phyloP scores from a whole-genome alignment of 2,888 invertebrate genomes.

The Drosophila niveifrons region DNA sequence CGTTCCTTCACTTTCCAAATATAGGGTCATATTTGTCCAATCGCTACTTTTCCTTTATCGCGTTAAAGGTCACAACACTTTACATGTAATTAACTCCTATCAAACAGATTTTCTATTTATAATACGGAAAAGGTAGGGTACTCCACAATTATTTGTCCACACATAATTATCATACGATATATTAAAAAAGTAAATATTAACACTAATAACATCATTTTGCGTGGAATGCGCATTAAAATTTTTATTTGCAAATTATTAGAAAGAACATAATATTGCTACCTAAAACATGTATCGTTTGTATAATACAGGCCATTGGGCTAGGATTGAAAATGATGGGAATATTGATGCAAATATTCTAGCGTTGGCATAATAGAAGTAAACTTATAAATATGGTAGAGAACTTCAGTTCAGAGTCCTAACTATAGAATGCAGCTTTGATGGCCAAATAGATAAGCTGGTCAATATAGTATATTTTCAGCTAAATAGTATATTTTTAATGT shows the following conservation, averaged over 20 bases:
- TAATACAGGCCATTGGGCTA: slow-evolving; percentile 86
- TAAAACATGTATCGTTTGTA: slow-evolving; percentile 81
- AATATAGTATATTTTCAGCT: no score
- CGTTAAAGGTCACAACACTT: neutral
- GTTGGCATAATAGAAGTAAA: no score
- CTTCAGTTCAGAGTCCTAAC: no score
- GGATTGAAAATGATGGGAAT: slow-evolving; percentile 85
- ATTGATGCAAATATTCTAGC: slow-evolving; percentile 84
- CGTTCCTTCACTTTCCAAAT: slow-evolving; percentile 1
- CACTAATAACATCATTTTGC: no score
- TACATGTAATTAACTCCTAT: neutral
- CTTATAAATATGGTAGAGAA: neutral
- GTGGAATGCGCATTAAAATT: neutral
- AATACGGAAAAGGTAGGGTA: neutral
- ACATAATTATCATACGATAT: no score
- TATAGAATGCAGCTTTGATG: no score
- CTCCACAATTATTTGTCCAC: no score
- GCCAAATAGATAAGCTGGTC: no score
- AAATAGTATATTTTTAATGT: no score
- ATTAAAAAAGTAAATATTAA: no score
- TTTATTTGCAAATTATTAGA: neutral
- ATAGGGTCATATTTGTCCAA: neutral
- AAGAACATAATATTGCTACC: neutral
- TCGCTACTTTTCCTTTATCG: neutral
- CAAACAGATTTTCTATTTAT: neutral